Base-by-base conservation (phyloP, 2,113 vertebrate species). In the Lepus timidus region DNA sequence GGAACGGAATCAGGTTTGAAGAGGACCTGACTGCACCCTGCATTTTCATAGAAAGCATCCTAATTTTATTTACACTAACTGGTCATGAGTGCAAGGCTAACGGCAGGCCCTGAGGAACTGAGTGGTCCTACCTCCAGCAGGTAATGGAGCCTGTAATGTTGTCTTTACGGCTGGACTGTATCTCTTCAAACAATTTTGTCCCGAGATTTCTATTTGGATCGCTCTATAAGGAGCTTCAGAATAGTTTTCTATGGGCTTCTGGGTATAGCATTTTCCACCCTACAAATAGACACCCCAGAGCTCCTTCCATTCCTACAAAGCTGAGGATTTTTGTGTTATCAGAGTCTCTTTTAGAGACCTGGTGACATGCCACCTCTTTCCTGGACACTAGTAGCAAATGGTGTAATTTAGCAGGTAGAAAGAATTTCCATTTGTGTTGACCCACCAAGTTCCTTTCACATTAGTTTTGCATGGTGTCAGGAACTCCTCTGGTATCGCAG, bases 1-100 rank as follows among this genome's bases (percentile, higher is more conserved):
- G n/a, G n/a, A 79, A 82, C 29, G 84, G 86, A 96, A 90, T 76
- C 36, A 58, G 20, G 20, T 61, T 78, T 62, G 44, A 92, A 82
- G n/a, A 92, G 20, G 74, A 23, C 29, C 55, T 85, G 5, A 70
- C 44, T 91, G 61, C 17, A 76, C 67, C 62, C 31, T 85, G 27
- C 5, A 0, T 93, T 90, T 84, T 81, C 44, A 33, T 10, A 94
- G 5, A 75, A 0, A 75, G 22, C 25, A 33, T 4, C 73, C 25
- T 76, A 14, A 29, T 25, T 71, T 82, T 85, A 65, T 71, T 94
- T 83, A 55, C n/a, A 76, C 36, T 80, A 76, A 71, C 13, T 4
- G 14, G 61, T 61, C 4, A 27, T 73, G 17, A 31, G 29, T 44
- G 55, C n/a, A 39, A 81, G 31, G 51, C 25, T 78, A 44, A 88